phyloP scores from a whole-genome alignment of 1,140 invertebrate genomes.

The Lasaia peninsularis region DNA sequence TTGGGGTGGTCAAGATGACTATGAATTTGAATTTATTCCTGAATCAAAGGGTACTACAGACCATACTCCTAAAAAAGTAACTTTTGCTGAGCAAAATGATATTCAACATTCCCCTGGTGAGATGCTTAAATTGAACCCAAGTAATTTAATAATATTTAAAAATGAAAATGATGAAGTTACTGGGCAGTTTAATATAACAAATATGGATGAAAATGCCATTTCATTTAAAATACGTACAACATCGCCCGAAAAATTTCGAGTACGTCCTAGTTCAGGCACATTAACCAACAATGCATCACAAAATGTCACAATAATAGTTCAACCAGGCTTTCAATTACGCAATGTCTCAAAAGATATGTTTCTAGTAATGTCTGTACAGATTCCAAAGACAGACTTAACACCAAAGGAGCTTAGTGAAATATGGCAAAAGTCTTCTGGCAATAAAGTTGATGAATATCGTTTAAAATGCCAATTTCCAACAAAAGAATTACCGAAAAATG shows the following conservation, averaged over 20 bases:
- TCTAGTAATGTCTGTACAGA: conserved; percentile 64
- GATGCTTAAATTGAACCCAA: conserved; percentile 76
- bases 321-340: conserved; percentile 55
- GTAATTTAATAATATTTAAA: conserved; percentile 81
- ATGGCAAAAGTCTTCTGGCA: conserved; percentile 62
- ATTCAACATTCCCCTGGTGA: conserved; percentile 56
- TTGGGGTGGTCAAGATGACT: conserved; percentile 93
- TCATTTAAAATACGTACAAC: conserved; percentile 88
- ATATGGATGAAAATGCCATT: conserved; percentile 80
- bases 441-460: conserved; percentile 66
- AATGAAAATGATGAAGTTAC: conserved; percentile 81
- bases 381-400: conserved; percentile 52
- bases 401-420: conserved; percentile 56
- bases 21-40: conserved; percentile 84
- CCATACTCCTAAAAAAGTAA: conserved; percentile 73
- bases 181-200: conserved; percentile 83
- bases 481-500: conserved; percentile 49
- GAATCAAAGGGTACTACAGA: conserved; percentile 68
- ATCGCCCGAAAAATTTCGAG: conserved; percentile 92
- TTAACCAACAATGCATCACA: conserved; percentile 80
- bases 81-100: conserved; percentile 71
- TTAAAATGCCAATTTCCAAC: conserved; percentile 66
- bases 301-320: conserved; percentile 55
- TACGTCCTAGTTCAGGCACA: conserved; percentile 89
- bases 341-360: conserved; percentile 66